Evolutionary conservation across 2,113 vertebrate genomes (phyloP).

Genomic region (Suncus etruscus): DNA sequence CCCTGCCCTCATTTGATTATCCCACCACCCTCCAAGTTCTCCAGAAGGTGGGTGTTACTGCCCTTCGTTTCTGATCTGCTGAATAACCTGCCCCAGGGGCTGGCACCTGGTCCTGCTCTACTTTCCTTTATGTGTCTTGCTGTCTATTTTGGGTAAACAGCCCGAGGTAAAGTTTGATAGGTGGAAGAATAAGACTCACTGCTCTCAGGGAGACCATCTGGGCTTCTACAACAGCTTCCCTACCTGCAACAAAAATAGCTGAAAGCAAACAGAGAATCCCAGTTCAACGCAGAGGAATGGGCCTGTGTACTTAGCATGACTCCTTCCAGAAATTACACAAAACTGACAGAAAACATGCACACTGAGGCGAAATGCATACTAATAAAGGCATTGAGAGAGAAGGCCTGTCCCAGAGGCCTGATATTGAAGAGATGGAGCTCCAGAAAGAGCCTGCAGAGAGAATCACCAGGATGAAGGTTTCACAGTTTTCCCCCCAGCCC

Average conservation of each 20-base stretch:
- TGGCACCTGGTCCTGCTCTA: not conserved
- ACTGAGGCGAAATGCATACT: not conserved
- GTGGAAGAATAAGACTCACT: conserved; percentile 13
- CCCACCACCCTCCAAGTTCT: not conserved
- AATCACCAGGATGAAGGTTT: not conserved
- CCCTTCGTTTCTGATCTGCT: conserved; percentile 24
- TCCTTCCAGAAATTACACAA: conserved; percentile 31
- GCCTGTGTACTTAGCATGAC: not conserved
- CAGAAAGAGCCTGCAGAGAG: not conserved
- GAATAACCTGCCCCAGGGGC: not conserved
- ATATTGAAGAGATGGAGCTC: not conserved
- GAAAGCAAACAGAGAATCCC: not conserved
- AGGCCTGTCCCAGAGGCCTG: not conserved
- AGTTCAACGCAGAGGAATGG: conserved; percentile 22
- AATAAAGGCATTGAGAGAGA: not conserved
- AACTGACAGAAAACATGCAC: conserved; percentile 31
- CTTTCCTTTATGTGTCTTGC: conserved; percentile 14
- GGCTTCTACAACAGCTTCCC: not conserved
- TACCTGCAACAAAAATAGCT: not conserved
- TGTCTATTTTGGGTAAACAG: conserved; percentile 51
- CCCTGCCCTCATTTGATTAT: not conserved
- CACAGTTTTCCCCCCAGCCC: not conserved
- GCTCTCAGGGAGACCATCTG: conserved; percentile 19
- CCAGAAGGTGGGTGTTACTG: not conserved
- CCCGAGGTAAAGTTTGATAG: conserved; percentile 22